A percentile compares a stretch with the other conserved stretches of the same genome.
phyloP scores from a whole-genome alignment of 2,888 invertebrate species.

The Calameuta pallipes region DNA sequence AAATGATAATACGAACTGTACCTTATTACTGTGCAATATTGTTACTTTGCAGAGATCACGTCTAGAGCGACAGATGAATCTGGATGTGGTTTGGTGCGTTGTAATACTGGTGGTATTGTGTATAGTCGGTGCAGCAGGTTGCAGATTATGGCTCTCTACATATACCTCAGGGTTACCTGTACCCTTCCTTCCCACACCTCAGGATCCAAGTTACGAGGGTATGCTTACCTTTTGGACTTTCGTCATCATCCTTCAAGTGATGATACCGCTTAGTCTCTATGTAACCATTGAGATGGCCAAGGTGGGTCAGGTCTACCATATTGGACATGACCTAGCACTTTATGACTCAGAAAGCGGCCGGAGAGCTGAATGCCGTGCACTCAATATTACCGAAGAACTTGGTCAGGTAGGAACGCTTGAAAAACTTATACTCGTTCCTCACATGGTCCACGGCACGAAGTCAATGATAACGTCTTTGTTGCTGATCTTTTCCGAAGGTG shows the following conservation, averaged over 20 bases:
- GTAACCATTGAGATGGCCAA: constrained; percentile 98
- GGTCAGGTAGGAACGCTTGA: constrained; percentile 77
- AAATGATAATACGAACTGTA: neutral
- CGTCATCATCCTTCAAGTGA: constrained; percentile 94
- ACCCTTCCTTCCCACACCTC: constrained; percentile 76
- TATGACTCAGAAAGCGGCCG: constrained; percentile 87
- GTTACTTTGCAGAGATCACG: constrained; percentile 81
- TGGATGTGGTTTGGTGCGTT: constrained; percentile 97
- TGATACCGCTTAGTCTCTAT: constrained; percentile 97
- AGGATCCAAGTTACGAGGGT: constrained; percentile 78
- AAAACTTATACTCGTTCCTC: neutral
- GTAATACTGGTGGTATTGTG: constrained; percentile 90
- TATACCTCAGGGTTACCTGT: constrained; percentile 68
- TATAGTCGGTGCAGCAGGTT: constrained; percentile 90
- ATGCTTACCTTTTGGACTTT: constrained; percentile 95
- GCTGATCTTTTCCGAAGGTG: constrained; percentile 63
- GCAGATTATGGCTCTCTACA: constrained; percentile 84
- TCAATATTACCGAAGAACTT: constrained; percentile 97
- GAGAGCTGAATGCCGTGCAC: constrained; percentile 88
- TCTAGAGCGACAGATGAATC: constrained; percentile 93
- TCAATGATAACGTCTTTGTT: neutral
- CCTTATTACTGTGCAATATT: neutral
- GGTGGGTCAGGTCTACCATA: constrained; percentile 94
- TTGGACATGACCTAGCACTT: constrained; percentile 89
- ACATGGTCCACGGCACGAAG: neutral